Evolutionary conservation across 2,888 invertebrate species (phyloP), one percentile per base, ranked within the genome.

Genomic region (Meiosimyza decipiens): DNA sequence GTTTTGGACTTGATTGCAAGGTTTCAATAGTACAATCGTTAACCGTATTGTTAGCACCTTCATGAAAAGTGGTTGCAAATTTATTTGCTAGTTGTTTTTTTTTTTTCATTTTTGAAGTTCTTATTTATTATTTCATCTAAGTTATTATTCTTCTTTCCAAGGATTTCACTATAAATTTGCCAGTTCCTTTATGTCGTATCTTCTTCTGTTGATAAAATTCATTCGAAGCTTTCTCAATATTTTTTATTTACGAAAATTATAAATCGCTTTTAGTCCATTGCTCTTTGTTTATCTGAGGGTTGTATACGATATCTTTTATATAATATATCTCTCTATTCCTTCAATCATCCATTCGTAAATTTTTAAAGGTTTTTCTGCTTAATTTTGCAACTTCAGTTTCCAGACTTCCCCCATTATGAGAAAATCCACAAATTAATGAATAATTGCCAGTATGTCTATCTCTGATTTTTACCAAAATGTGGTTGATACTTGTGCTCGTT

Each of bases 271-370:
- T 22, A 22, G 2, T 22, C 22, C 22, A 22, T 22, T 22, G 33
- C 2, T 15, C 49, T 16, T 54, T 13, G 70, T 64, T 13, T 71
- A 22, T 22, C 22, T 3, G 3, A 22, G 22, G 22, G 3, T 22
- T 22, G 71, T 47, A 9, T 22, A 5, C n/a, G 7, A 49, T 71
- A 71, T 67, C 55, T 71, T 55, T 40, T 71, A 57, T 67, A 73
- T 40, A 73, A 63, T 67, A 71, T 60, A 70, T 73, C 73, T 40
- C 71, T n/a, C n/a, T 13, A 57, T 16, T 7, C 18, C 57, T 18
- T 67, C 67, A 47, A 12, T 67, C 15, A 72, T 72, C 72, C 72
- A 72, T 13, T 51, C 54, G 54, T 6, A 11, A n/a, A 6, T 16
- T 67, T 13, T 67, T 40, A 47, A 50, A 16, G 13, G 12, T 60